Conservation (phyloP, 2,113 vertebrate species). For the Eurypyga helias region DNA sequence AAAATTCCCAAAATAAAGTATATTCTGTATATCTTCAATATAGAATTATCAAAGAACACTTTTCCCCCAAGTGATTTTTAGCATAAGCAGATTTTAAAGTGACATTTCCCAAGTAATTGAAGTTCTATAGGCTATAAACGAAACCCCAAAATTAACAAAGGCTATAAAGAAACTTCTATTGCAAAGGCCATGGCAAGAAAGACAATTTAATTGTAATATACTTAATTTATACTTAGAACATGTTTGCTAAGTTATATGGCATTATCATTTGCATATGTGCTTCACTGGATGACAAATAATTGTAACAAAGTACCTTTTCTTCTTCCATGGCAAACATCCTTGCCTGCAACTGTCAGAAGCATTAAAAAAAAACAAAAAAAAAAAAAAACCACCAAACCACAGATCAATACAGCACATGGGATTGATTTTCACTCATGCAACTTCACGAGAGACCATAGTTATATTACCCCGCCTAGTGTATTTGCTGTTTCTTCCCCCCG, state of each 20-base stretch:
- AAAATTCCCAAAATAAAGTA: neutral
- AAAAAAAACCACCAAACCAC: neutral
- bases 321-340: constrained; percentile 85
- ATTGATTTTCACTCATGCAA: neutral
- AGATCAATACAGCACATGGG: neutral
- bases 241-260: neutral
- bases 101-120: neutral
- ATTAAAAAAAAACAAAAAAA: neutral
- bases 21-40: neutral
- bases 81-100: neutral
- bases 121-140: neutral
- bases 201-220: neutral
- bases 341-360: constrained; percentile 81
- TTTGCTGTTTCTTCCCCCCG: too few species aligned
- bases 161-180: neutral
- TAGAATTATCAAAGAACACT: neutral
- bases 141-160: neutral
- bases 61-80: neutral
- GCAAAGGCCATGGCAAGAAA: neutral
- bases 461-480: neutral
- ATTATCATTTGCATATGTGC: neutral
- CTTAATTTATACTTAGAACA: neutral
- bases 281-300: neutral
- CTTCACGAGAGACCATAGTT: neutral
- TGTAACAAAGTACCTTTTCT: constrained; percentile 86